Conservation (phyloP, 2,797 vertebrate species). For the Mus spretus region DNA sequence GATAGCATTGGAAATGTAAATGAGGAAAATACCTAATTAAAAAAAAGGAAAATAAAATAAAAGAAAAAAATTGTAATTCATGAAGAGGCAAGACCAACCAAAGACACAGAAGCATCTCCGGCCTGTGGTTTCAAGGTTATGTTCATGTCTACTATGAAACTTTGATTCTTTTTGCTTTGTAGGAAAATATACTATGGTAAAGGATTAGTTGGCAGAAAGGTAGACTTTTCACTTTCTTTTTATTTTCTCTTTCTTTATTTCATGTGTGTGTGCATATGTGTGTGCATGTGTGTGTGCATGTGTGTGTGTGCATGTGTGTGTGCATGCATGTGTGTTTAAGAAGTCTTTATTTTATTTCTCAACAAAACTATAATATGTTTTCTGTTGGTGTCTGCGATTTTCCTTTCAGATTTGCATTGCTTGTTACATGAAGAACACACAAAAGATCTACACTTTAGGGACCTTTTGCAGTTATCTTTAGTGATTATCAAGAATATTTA, state of each 20-base stretch:
- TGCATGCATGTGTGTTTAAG: neutral
- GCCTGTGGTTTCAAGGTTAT: neutral
- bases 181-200: neutral
- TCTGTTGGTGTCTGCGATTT: neutral
- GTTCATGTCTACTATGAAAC: neutral
- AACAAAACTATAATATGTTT: neutral
- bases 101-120: neutral
- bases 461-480: neutral
- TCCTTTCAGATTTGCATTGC: neutral
- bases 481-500: neutral
- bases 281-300: neutral
- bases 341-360: neutral
- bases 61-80: no score
- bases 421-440: neutral
- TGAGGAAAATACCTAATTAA: no score
- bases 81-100: neutral
- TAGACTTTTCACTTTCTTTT: neutral
- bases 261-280: neutral
- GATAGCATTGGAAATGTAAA: no score
- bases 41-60: no score
- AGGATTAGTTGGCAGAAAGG: neutral
- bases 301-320: neutral
- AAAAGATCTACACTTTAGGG: neutral
- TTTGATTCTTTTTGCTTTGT: neutral
- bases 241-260: neutral